Percentiles rank a stretch among this genome's conserved stretches.
These are phyloP conservation scores for Zenarchopterus dispar DNA, from an alignment of 2,797 vertebrate species.

Conservation along the genomic window DNA sequence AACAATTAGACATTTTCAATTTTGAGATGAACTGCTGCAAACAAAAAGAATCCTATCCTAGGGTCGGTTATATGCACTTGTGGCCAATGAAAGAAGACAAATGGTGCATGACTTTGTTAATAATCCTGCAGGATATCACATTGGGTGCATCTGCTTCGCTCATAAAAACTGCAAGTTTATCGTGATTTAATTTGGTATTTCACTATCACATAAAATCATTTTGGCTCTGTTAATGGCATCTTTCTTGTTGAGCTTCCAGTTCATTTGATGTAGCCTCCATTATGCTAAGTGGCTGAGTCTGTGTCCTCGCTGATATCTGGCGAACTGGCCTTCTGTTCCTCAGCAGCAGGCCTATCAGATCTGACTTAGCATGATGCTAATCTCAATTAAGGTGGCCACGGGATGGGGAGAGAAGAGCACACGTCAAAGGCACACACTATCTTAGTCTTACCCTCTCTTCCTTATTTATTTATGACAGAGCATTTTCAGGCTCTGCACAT, in stretches of 20 bases:
- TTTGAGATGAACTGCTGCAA: too few species aligned
- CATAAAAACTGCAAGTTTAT: constrained; percentile 45
- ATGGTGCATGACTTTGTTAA: constrained; percentile 25
- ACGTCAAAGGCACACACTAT: constrained; percentile 6
- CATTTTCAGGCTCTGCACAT: constrained; percentile 6
- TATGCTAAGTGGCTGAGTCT: constrained; percentile 73
- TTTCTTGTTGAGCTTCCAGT: constrained; percentile 55
- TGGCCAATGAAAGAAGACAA: constrained; percentile 5
- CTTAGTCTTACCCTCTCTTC: constrained; percentile 18
- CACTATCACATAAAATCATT: constrained; percentile 57
- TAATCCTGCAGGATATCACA: constrained; percentile 27
- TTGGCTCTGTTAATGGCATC: constrained; percentile 62
- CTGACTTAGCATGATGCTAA: constrained; percentile 77
- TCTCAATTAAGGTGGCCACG: constrained; percentile 72
- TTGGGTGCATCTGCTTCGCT: constrained; percentile 41
- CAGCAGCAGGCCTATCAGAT: constrained; percentile 72
- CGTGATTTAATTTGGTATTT: constrained; percentile 65
- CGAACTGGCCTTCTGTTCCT: constrained; percentile 64
- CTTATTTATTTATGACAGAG: constrained; percentile 18
- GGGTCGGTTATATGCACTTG: constrained; percentile 1
- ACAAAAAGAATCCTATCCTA: neutral
- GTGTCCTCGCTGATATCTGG: constrained; percentile 75
- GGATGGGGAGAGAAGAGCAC: constrained; percentile 41
- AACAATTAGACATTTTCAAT: constrained; percentile 4
- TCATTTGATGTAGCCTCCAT: constrained; percentile 77